Conservation (phyloP, 2,797 vertebrate species). For the Galaxias olidus region DNA sequence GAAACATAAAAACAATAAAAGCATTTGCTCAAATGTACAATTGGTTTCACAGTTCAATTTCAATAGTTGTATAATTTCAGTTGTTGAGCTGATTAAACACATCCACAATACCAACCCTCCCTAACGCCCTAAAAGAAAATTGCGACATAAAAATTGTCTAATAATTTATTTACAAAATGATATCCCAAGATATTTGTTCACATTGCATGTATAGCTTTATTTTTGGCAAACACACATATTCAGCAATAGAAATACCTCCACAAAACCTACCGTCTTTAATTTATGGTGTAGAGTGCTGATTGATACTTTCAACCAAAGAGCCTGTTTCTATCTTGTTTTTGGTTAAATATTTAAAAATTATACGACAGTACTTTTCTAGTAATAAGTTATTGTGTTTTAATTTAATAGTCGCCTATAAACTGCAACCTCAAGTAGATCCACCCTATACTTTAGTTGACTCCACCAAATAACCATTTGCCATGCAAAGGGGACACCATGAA, state of each 20-base stretch:
- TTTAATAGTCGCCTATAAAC: constrained; percentile 59
- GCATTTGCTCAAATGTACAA: constrained; percentile 72
- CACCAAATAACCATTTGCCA: constrained; percentile 78
- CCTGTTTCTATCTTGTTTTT: constrained; percentile 53
- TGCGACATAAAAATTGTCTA: too few relatives aligned
- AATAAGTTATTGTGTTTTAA: constrained; percentile 77
- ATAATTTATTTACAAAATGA: constrained; percentile 3
- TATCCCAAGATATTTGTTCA: neutral
- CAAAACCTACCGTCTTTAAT: constrained; percentile 62
- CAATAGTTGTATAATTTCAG: constrained; percentile 26
- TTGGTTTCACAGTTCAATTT: constrained; percentile 70
- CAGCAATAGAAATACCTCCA: constrained; percentile 31
- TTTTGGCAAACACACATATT: constrained; percentile 77
- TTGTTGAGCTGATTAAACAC: constrained; percentile 34
- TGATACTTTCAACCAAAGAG: constrained; percentile 87
- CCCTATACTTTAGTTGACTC: constrained; percentile 82
- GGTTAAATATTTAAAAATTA: constrained; percentile 54
- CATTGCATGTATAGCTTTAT: constrained; percentile 25
- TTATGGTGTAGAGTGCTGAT: constrained; percentile 77
- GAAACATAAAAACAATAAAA: constrained; percentile 74
- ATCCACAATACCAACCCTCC: too few relatives aligned
- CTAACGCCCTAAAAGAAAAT: too few relatives aligned
- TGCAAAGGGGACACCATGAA: constrained; percentile 62
- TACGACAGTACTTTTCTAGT: constrained; percentile 68
- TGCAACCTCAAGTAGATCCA: constrained; percentile 87